phyloP scores from a whole-genome alignment of 2,113 vertebrate species.

The Hydropotes inermis region DNA sequence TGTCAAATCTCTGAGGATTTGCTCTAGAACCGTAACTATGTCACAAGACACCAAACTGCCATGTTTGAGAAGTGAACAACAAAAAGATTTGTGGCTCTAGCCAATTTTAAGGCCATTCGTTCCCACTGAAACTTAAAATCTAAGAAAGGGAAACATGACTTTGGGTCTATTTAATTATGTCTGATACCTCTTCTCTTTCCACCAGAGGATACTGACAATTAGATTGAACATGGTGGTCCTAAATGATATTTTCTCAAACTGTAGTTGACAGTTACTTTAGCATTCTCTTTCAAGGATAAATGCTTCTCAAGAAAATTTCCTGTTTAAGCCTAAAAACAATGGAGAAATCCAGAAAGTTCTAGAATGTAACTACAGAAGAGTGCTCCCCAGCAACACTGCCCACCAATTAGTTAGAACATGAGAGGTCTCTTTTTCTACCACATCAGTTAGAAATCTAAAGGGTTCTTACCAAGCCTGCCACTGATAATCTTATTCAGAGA shows the following conservation, averaged over 20 bases:
- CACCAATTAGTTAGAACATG: background rate
- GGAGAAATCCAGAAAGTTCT: background rate
- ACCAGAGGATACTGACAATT: background rate
- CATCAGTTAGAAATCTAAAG: background rate
- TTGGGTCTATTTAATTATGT: background rate
- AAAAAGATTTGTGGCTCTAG: background rate
- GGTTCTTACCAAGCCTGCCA: background rate
- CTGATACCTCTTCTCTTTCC: background rate
- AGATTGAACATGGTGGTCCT: background rate
- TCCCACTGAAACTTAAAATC: conserved; percentile 19
- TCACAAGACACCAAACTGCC: background rate
- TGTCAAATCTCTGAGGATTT: background rate
- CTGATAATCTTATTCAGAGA: background rate
- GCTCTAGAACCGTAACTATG: background rate
- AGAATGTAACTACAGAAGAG: background rate
- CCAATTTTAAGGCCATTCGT: background rate
- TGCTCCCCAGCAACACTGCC: background rate
- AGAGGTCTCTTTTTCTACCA: background rate
- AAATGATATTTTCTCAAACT: background rate
- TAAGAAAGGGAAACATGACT: background rate
- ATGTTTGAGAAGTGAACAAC: background rate
- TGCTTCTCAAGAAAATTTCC: background rate
- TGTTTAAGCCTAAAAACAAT: background rate
- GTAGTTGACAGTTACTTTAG: background rate
- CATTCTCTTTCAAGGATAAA: background rate